Conservation (phyloP, 2,113 vertebrate genomes). For the Pluvianellus socialis region DNA sequence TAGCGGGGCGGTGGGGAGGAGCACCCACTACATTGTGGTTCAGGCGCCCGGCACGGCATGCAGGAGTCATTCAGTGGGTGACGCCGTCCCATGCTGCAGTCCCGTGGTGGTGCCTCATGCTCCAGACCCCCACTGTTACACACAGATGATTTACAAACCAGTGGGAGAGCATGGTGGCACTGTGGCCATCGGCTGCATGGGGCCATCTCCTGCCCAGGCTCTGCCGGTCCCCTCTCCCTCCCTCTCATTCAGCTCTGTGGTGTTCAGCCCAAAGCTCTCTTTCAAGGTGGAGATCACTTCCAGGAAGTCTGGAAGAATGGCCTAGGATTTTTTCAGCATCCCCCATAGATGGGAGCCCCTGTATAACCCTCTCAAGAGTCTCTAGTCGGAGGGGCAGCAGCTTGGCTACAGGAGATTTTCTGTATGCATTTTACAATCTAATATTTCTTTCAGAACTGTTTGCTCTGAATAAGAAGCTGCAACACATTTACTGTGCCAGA, state of each 20-base stretch:
- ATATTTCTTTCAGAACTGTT: background rate
- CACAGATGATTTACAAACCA: background rate
- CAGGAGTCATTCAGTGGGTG: background rate
- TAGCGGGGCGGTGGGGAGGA: background rate
- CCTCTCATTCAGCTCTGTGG: background rate
- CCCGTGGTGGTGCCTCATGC: fast-evolving
- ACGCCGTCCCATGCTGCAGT: background rate
- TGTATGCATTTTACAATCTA: background rate
- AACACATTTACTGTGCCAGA: background rate
- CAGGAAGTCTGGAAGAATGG: background rate
- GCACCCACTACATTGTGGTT: background rate
- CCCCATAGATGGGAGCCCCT: background rate
- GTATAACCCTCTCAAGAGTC: background rate
- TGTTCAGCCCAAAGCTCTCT: background rate
- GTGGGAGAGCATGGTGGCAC: background rate
- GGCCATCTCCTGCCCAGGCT: background rate
- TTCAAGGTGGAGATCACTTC: background rate
- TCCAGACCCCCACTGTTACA: fast-evolving
- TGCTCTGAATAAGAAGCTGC: background rate
- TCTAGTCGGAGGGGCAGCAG: background rate
- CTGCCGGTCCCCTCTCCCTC: background rate
- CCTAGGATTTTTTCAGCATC: background rate
- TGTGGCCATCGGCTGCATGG: background rate
- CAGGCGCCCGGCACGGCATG: fast-evolving
- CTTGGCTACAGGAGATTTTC: background rate